phyloP scores from a whole-genome alignment of 2,797 vertebrate species.

The Chiroxiphia lanceolata region DNA sequence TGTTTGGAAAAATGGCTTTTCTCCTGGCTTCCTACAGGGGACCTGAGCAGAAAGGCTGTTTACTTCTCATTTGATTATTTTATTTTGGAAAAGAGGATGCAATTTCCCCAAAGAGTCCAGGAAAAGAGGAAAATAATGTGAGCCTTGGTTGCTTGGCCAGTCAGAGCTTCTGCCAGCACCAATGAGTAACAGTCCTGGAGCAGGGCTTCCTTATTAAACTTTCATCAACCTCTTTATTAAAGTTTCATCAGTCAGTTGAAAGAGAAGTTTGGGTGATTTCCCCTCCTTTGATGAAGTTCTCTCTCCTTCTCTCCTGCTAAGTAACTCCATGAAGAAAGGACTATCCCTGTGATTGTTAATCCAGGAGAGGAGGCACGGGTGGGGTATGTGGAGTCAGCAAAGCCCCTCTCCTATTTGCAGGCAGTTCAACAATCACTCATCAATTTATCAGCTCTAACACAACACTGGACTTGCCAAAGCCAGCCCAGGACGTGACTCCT shows the following conservation, averaged over 20 bases:
- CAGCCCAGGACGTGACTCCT: background rate
- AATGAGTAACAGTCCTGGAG: background rate
- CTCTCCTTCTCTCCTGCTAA: background rate
- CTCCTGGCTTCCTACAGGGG: background rate
- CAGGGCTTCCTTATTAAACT: constrained; percentile 2
- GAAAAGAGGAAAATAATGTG: background rate
- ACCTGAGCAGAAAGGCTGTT: background rate
- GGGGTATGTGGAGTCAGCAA: background rate
- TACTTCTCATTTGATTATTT: background rate
- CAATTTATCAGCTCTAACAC: accelerated
- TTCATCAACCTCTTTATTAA: constrained; percentile 16
- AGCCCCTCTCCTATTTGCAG: background rate
- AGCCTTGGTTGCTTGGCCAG: background rate
- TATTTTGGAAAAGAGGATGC: background rate
- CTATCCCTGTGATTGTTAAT: background rate
- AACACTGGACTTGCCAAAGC: background rate
- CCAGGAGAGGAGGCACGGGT: background rate
- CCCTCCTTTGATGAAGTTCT: constrained; percentile 22
- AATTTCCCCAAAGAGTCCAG: background rate
- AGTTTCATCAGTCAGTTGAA: constrained; percentile 4
- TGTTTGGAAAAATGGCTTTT: background rate
- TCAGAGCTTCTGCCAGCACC: background rate
- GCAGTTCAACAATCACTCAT: background rate
- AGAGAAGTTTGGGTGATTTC: constrained; percentile 29
- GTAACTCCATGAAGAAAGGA: background rate